These are phyloP conservation scores for Muntiacus muntjak DNA, from an alignment of 2,113 vertebrate genomes.

Conservation along the genomic window DNA sequence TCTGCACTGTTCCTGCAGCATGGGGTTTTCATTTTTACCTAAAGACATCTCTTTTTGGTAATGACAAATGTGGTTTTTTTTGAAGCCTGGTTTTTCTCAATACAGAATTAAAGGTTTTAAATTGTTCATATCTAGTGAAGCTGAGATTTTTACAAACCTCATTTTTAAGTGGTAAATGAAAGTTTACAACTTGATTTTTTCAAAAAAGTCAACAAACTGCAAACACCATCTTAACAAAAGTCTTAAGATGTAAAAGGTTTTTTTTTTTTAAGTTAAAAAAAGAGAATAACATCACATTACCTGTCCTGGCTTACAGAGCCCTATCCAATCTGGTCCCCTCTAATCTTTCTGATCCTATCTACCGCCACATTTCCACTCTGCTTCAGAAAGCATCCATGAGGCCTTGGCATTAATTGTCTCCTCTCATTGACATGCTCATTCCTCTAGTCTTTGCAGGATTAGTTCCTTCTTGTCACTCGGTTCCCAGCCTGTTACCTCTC, in stretches of 20 bases:
- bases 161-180: conserved; percentile 93
- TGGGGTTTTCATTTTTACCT: not conserved
- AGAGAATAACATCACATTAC: not conserved
- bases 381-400: not conserved
- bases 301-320: not conserved
- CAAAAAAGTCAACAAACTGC: conserved; percentile 83
- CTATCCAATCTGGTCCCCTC: not conserved
- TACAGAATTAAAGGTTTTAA: conserved; percentile 78
- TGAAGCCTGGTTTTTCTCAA: not conserved
- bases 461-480: not conserved
- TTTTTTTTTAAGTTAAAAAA: not conserved
- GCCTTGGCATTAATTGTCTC: not conserved
- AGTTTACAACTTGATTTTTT: conserved; percentile 85
- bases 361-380: not conserved
- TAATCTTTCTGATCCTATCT: not conserved
- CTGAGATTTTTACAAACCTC: conserved; percentile 99
- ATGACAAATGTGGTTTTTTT: not conserved
- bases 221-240: conserved; percentile 88
- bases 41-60: not conserved
- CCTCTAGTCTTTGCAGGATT: not conserved
- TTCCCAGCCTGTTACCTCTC: not conserved
- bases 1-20: not conserved
- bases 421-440: not conserved
- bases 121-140: conserved; percentile 99
- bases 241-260: conserved; percentile 61